phyloP scores from a whole-genome alignment of 2,797 vertebrate genomes.

The Pristis pectinata region DNA sequence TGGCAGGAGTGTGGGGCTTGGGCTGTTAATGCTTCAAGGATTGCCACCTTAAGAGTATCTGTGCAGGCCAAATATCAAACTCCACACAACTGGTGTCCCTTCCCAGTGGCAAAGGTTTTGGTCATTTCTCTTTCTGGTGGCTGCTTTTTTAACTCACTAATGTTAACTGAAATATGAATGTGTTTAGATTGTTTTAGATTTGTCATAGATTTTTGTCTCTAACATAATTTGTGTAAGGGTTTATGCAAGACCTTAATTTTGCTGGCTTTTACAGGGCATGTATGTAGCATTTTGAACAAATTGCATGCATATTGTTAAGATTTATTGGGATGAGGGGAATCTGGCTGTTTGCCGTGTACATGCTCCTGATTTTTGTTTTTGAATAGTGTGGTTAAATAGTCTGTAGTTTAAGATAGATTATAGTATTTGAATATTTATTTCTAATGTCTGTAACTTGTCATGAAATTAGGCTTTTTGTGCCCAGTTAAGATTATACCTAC shows the following conservation, averaged over 20 bases:
- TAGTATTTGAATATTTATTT: too few species aligned
- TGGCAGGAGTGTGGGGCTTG: too few species aligned
- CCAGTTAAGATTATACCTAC: background rate
- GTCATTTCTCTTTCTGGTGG: background rate
- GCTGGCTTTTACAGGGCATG: too few species aligned
- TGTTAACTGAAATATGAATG: background rate
- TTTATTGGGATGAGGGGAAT: too few species aligned
- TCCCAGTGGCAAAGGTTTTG: background rate
- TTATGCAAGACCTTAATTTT: too few species aligned
- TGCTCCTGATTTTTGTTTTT: too few species aligned
- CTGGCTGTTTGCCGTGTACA: too few species aligned
- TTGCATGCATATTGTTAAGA: too few species aligned
- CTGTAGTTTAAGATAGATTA: background rate
- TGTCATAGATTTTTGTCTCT: background rate
- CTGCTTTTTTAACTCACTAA: background rate
- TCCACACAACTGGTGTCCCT: background rate
- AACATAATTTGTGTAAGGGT: too few species aligned
- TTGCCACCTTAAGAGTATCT: background rate
- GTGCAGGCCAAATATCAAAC: background rate
- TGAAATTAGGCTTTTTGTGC: background rate
- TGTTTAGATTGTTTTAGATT: background rate
- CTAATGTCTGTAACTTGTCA: background rate
- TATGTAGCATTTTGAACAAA: too few species aligned
- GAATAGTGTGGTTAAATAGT: background rate
- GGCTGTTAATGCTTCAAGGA: too few species aligned